These are phyloP conservation scores for Pitta sordida DNA, from an alignment of 2,113 vertebrate genomes.

Conservation along the genomic window DNA sequence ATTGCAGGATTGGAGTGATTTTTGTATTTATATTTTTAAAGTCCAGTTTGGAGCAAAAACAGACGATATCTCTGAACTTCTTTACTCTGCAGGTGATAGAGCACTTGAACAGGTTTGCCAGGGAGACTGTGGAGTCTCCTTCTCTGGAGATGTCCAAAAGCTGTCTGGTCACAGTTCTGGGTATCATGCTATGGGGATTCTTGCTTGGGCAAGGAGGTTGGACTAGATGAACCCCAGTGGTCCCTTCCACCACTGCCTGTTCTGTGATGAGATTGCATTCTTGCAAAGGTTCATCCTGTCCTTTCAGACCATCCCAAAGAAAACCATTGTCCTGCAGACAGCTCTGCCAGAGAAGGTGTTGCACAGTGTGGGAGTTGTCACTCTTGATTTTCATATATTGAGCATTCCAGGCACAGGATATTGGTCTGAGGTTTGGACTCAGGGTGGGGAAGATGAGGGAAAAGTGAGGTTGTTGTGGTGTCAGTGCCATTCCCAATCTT, in stretches of 20 bases:
- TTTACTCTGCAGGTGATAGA: background rate
- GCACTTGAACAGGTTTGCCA: background rate
- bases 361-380: background rate
- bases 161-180: too few relatives aligned
- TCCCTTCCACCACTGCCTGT: background rate
- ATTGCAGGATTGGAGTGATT: background rate
- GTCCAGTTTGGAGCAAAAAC: background rate
- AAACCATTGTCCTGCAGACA: background rate
- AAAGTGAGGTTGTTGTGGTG: background rate
- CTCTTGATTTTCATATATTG: fast-evolving
- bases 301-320: background rate
- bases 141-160: background rate
- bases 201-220: background rate
- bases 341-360: background rate
- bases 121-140: background rate
- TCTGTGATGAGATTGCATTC: background rate
- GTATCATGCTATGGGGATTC: background rate
- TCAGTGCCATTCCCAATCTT: too few relatives aligned
- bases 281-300: background rate
- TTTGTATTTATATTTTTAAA: background rate
- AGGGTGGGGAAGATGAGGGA: background rate
- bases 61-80: background rate
- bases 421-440: background rate
- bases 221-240: background rate
- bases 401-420: background rate